Evolutionary conservation across 2,888 invertebrate genomes (phyloP).

Genomic region (Ormyrus nitidulus): DNA sequence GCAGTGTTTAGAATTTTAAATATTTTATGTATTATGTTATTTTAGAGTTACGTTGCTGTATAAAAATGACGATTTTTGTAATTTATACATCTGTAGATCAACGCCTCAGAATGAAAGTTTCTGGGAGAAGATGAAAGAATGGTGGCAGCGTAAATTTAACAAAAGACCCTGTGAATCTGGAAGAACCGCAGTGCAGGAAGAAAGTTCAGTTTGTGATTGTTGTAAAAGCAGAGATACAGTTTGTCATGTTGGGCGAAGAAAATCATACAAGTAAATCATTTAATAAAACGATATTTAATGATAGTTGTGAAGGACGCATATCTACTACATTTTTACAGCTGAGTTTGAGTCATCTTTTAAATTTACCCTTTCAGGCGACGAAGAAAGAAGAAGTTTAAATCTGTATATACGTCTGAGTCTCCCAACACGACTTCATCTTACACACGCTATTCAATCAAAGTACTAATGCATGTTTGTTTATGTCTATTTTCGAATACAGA

Average conservation of each 20-base stretch:
- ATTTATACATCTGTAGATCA: slow-evolving; percentile 1
- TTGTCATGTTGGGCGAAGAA: background rate
- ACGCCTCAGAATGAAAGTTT: slow-evolving; percentile 2
- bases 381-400: slow-evolving; percentile 38
- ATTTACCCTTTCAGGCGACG: slow-evolving; percentile 29
- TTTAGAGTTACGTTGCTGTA: slow-evolving; percentile 25
- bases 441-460: slow-evolving; percentile 26
- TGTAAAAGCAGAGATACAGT: slow-evolving; percentile 23
- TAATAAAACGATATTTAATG: background rate
- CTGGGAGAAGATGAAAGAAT: slow-evolving; percentile 30
- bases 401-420: background rate
- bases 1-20: background rate
- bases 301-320: no score
- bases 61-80: slow-evolving; percentile 35
- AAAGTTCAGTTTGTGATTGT: background rate
- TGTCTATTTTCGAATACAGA: no score
- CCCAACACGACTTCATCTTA: slow-evolving; percentile 32
- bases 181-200: slow-evolving; percentile 11
- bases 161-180: slow-evolving; percentile 9
- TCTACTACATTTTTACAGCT: no score
- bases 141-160: slow-evolving; percentile 34
- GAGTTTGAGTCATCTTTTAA: no score
- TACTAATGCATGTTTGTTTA: slow-evolving; percentile 11
- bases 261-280: slow-evolving; percentile 40
- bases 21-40: slow-evolving; percentile 1